Conservation (phyloP, 2,113 vertebrate genomes). For the Coptodon rendalli region DNA sequence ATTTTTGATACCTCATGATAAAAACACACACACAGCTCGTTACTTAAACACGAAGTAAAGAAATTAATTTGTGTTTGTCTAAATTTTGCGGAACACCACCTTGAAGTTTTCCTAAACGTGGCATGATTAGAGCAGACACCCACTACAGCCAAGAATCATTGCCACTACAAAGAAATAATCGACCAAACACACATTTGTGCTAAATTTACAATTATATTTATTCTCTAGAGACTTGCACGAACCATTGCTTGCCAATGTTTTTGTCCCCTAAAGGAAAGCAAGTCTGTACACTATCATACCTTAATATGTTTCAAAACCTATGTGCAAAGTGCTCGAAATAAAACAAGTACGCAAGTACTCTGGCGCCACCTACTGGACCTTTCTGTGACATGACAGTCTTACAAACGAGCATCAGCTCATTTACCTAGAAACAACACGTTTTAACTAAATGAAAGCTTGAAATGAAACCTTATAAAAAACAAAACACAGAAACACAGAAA, state of each 20-base stretch:
- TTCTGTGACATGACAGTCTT: background rate
- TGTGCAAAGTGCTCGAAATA: background rate
- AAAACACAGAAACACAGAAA: background rate
- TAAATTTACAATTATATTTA: background rate
- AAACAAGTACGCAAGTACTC: background rate
- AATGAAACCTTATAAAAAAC: background rate
- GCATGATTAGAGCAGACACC: background rate
- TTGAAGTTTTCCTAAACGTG: background rate
- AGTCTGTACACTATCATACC: background rate
- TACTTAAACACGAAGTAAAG: background rate
- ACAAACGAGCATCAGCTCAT: background rate
- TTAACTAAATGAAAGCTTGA: background rate
- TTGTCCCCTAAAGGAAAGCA: background rate
- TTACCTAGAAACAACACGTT: background rate
- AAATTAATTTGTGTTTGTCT: background rate
- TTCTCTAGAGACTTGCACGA: background rate
- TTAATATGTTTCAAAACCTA: background rate
- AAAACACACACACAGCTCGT: fast-evolving
- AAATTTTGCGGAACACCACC: background rate
- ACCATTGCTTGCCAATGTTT: background rate
- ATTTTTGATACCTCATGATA: background rate
- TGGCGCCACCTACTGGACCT: conserved; percentile 25
- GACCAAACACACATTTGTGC: background rate
- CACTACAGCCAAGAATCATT: background rate
- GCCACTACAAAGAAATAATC: background rate